These are phyloP conservation scores for Apodemus sylvaticus DNA, from an alignment of 2,113 vertebrate species.

Conservation along the genomic window DNA sequence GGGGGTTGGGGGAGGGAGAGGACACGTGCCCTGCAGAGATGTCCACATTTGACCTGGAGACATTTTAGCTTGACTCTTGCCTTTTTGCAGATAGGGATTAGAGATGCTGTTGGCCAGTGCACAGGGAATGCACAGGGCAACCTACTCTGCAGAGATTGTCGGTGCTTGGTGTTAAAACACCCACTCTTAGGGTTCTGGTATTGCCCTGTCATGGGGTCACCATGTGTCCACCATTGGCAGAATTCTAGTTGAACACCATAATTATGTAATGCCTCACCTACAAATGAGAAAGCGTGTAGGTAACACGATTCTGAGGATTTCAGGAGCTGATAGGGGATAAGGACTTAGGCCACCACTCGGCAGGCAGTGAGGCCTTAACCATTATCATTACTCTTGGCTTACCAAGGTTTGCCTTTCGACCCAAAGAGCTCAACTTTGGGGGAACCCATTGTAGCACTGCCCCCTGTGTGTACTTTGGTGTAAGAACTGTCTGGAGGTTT, in stretches of 20 bases:
- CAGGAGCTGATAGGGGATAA: neutral
- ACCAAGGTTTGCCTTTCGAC: conserved; percentile 11
- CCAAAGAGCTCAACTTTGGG: neutral
- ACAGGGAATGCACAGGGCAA: rapidly evolving
- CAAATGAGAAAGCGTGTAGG: neutral
- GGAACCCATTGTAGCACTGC: neutral
- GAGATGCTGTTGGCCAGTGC: neutral
- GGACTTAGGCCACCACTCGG: neutral
- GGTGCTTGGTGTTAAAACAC: neutral
- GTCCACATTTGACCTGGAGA: neutral
- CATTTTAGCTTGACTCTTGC: neutral
- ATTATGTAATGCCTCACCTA: neutral
- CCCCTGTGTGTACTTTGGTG: neutral
- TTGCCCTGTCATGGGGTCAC: neutral
- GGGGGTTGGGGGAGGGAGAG: neutral
- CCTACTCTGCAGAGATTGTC: neutral
- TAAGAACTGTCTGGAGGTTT: conserved; percentile 13
- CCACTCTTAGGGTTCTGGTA: neutral
- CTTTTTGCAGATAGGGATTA: neutral
- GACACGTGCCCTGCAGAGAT: neutral
- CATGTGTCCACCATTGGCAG: neutral
- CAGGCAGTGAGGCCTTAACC: neutral
- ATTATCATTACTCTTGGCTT: neutral
- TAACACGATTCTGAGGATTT: neutral
- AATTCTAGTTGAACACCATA: neutral